Conservation (phyloP, 1,140 invertebrate species). For the Latrodectus geometricus region DNA sequence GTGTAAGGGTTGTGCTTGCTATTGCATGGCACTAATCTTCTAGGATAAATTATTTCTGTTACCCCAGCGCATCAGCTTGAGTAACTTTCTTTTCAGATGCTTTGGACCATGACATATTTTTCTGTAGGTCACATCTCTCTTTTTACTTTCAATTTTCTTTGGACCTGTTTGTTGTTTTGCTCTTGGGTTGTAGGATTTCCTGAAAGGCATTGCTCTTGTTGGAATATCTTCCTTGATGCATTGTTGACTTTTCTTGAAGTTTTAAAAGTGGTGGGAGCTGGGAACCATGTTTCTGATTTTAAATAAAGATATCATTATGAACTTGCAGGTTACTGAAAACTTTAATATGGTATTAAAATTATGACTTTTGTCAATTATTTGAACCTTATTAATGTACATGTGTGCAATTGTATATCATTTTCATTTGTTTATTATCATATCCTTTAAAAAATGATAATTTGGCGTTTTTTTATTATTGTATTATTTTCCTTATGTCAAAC, state of each 20-base stretch:
- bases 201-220: neutral
- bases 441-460: no score
- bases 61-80: slow-evolving; percentile 31
- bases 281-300: no score
- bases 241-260: neutral
- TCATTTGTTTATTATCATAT: no score
- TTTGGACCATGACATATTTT: slow-evolving; percentile 49
- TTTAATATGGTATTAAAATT: neutral
- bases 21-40: slow-evolving; percentile 36
- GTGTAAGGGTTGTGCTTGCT: slow-evolving; percentile 22
- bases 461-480: no score
- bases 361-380: no score
- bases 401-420: no score
- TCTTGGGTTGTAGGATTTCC: neutral
- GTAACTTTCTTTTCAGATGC: slow-evolving; percentile 38
- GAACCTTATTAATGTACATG: no score
- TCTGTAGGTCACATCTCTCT: slow-evolving; percentile 48
- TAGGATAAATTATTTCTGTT: slow-evolving; percentile 29
- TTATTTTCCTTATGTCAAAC: no score
- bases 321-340: neutral
- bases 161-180: neutral
- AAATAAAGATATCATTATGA: no score
- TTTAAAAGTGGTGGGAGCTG: no score
- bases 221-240: neutral
- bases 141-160: slow-evolving; percentile 7